Evolutionary conservation across 2,797 vertebrate species (phyloP).

Genomic region (Cryptoprocta ferox): DNA sequence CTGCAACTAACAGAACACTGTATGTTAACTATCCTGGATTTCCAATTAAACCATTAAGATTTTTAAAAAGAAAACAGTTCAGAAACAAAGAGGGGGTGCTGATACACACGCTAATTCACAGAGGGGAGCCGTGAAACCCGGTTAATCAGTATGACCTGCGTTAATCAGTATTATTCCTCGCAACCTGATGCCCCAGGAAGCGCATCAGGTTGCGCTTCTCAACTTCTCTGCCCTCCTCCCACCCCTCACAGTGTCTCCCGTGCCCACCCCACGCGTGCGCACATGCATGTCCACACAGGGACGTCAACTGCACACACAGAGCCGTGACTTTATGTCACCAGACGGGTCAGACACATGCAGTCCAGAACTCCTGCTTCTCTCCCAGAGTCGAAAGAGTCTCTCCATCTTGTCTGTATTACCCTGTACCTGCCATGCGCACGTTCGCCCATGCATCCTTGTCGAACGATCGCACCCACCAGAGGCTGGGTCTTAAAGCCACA

Average conservation of each 20-base stretch:
- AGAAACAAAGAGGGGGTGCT: neutral
- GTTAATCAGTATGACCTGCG: neutral
- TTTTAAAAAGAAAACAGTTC: neutral
- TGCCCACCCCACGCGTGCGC: fast-evolving
- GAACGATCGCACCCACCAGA: conserved; percentile 36
- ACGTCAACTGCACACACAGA: neutral
- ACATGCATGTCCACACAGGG: too few relatives aligned
- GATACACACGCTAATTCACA: neutral
- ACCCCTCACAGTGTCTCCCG: too few relatives aligned
- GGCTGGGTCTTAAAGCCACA: conserved; percentile 43
- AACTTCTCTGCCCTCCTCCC: neutral
- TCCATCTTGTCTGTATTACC: neutral
- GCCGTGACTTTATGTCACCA: neutral
- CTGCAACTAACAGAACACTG: neutral
- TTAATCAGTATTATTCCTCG: neutral
- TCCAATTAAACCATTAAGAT: neutral
- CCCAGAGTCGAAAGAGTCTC: neutral
- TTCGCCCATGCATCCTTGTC: neutral
- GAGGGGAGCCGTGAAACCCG: neutral
- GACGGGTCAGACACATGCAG: neutral
- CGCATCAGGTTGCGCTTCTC: neutral
- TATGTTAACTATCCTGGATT: neutral
- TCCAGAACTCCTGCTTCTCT: neutral
- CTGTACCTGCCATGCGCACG: neutral
- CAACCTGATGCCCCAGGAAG: neutral